A percentile compares a stretch with the other conserved stretches of the same genome.
phyloP scores from a whole-genome alignment of 2,113 vertebrate genomes.

The Castor canadensis region DNA sequence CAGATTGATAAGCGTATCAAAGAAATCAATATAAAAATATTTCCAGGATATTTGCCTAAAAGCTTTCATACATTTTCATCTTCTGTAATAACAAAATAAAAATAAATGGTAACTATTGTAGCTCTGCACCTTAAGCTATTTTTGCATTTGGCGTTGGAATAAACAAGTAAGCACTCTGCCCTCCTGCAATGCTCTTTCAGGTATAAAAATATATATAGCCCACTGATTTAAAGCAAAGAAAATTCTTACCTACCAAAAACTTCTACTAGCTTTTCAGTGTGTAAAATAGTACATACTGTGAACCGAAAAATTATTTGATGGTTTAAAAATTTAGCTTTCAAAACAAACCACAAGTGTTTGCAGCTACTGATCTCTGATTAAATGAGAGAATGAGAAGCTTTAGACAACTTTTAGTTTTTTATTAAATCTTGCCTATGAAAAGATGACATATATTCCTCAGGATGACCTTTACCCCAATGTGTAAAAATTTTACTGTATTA shows the following conservation, averaged over 20 bases:
- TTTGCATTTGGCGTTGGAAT: background rate
- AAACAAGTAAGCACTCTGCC: constrained; percentile 12
- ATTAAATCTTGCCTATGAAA: constrained; percentile 27
- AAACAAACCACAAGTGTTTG: constrained; percentile 7
- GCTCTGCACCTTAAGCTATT: constrained; percentile 30
- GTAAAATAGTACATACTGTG: background rate
- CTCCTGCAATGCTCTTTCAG: background rate
- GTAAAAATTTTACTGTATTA: constrained; percentile 4
- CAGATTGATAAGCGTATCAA: constrained; percentile 47
- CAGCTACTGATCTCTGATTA: constrained; percentile 15
- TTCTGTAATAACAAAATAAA: constrained; percentile 50
- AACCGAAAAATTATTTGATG: constrained; percentile 15
- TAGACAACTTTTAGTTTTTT: background rate
- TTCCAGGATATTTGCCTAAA: constrained; percentile 42
- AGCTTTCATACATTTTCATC: constrained; percentile 42
- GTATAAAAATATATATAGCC: constrained; percentile 1
- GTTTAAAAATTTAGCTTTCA: constrained; percentile 38
- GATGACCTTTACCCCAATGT: background rate
- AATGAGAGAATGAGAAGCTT: background rate
- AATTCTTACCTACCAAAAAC: constrained; percentile 40
- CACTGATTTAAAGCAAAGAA: constrained; percentile 36
- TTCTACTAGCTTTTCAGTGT: constrained; percentile 38
- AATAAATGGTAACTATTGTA: constrained; percentile 50
- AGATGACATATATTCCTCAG: background rate
- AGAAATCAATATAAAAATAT: constrained; percentile 43